Evolutionary conservation across 2,113 vertebrate species (phyloP).

Genomic region (Picathartes gymnocephalus): DNA sequence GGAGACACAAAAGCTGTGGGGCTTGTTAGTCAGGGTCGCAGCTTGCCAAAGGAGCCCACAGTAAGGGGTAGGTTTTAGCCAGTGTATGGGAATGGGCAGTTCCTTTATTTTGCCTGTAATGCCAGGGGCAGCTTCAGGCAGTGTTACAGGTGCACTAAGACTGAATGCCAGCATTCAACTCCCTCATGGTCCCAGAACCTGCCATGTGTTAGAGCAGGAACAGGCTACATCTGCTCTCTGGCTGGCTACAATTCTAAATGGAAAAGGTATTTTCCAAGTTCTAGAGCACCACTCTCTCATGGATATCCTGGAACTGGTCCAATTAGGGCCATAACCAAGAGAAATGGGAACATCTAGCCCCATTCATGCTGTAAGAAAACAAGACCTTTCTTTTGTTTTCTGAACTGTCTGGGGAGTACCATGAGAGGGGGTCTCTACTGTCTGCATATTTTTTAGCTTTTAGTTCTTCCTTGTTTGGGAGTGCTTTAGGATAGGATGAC

Average conservation of each 20-base stretch:
- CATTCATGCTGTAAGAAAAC: not conserved
- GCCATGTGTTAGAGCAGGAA: not conserved
- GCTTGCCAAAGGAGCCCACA: not conserved
- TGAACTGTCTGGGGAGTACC: not conserved
- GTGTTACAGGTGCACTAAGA: not conserved
- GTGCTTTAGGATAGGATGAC: not conserved
- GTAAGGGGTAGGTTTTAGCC: not conserved
- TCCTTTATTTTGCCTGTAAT: not conserved
- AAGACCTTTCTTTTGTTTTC: not conserved
- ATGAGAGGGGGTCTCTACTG: not conserved
- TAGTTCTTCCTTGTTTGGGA: not conserved
- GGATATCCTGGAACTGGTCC: not conserved
- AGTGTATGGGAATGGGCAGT: not conserved
- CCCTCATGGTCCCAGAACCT: not conserved
- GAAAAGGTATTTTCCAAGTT: not conserved
- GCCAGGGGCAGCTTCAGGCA: not conserved
- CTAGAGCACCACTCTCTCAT: not conserved
- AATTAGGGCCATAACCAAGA: not conserved
- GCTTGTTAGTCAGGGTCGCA: not conserved
- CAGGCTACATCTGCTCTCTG: not conserved
- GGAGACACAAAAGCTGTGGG: not conserved
- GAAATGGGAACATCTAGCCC: not conserved
- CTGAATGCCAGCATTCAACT: not conserved
- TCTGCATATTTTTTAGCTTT: not conserved
- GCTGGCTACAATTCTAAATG: not conserved